Evolutionary conservation across 37 sponge, comb jelly and placozoan genomes (phyloP), one percentile per base, ranked within the genome.

Genomic region (Aplysina aerophoba): DNA sequence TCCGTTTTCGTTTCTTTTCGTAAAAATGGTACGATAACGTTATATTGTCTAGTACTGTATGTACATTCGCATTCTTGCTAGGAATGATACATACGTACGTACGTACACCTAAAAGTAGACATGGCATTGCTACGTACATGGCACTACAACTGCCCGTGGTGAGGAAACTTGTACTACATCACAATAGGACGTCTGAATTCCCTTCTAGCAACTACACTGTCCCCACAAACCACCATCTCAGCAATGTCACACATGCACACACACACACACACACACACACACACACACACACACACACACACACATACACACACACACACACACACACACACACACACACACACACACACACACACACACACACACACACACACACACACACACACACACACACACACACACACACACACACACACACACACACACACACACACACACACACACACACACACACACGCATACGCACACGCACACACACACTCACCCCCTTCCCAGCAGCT

Each of bases 361-460:
- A 73, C 75, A 73, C 75, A 73, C 75, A 73, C 75, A 73, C 75
- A 73, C 75, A 73, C 75, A 73, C 75, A 73, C 38, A 73, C 75
- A 73, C 75, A 73, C 75, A 73, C 75, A 78, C 27, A 54, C 79
- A 78, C 54, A 39, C 54, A 38, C 27, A 54, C 79, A 78, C 79
- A 78, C 79, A 78, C 79, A 39, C 53, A 78, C 79, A 78, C 79
- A 39, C 79, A 78, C 79, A 78, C 79, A 78, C 79, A 78, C 79
- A 78, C 53, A 78, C 79, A 78, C 79, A 78, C 79, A 78, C 79
- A 78, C 79, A 78, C 79, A 78, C 79, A 78, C 79, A 78, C 79
- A 78, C 79, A 78, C 79, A 78, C 79, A 78, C 79, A 78, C 79
- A 78, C 79, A 78, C 79, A 78, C 79, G 37, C 54, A 73, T 40